Evolutionary conservation across 2,113 vertebrate genomes (phyloP).

Genomic region (Myotis lucifugus): DNA sequence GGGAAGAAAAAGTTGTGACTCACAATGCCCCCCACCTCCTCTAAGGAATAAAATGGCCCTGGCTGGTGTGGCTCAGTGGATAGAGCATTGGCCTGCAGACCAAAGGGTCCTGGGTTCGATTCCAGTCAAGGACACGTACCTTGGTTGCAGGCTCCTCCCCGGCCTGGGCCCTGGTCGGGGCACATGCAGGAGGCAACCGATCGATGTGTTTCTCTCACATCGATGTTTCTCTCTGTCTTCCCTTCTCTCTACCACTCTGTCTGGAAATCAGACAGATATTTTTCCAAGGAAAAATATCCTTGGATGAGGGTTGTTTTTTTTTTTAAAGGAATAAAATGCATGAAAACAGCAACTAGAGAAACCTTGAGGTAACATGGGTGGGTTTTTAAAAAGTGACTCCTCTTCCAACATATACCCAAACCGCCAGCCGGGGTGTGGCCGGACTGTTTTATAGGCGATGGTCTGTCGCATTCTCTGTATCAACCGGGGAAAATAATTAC

Average conservation of each 20-base stretch:
- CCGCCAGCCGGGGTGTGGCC: neutral
- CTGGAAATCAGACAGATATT: too few species aligned
- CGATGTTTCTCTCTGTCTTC: too few species aligned
- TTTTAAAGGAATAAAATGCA: slow-evolving; percentile 34
- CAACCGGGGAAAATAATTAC: neutral
- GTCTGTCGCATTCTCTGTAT: slow-evolving; percentile 6
- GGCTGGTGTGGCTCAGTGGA: too few species aligned
- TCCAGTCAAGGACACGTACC: too few species aligned
- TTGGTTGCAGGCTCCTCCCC: too few species aligned
- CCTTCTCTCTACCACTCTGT: too few species aligned
- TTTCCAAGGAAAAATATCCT: too few species aligned
- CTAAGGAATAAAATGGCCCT: slow-evolving; percentile 29
- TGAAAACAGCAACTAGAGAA: slow-evolving; percentile 58
- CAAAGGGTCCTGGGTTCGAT: too few species aligned
- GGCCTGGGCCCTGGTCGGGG: too few species aligned
- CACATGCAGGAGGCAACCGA: too few species aligned
- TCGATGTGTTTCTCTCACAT: too few species aligned
- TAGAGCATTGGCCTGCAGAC: too few species aligned
- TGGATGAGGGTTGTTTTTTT: neutral
- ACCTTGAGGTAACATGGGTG: slow-evolving; percentile 41
- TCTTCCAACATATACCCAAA: neutral
- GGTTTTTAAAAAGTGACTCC: neutral
- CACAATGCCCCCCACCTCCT: neutral
- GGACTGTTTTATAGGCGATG: neutral
- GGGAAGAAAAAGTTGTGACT: neutral